Base-by-base conservation (phyloP, 2,797 vertebrate genomes). In the Epinephelus coioides region DNA sequence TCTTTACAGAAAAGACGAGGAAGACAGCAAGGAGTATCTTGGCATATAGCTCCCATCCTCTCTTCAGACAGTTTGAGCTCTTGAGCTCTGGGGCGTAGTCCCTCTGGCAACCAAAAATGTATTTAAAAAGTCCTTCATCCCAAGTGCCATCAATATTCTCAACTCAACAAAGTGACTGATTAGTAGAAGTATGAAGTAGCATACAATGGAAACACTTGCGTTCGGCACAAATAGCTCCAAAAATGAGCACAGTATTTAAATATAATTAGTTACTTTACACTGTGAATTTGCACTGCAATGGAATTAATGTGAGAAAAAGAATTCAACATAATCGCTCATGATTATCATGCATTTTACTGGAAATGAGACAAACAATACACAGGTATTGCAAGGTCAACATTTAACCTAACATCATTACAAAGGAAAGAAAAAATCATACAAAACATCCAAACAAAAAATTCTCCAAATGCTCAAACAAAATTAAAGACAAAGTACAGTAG, bases 281-380 rank as follows among this genome's bases (percentile, higher is more conserved):
- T 18, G 30, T 74, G 23, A 61, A 47, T 23, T 30, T 30, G 40
- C 14, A 49, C 50, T 56, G 25, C n/a, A 55, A n/a, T 56, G 19
- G 3, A 62, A 72, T 23, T 54, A 17, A 63, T 70, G 8, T 50
- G 3, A 53, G 71, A 44, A 61, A 47, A 38, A 2, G 34, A 5
- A 65, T 49, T 5, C 49, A 63, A 55, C 13, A 38, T 40, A 61
- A 54, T 5, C 34, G 27, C 18, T 83, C 71, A 81, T 87, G 68
- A 85, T 85, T 84, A 84, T 89, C 93, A 91, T 95, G 92, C 93
- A 87, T 93, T 95, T 95, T 94, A 95, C 94, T 95, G 80, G 69
- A 94, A 94, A 95, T 86, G 79, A 88, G 83, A 87, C 86, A 89
- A 76, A 93, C 78, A 81, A 76, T 86, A 86, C 83, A 83, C 78